These are phyloP conservation scores for Coendou prehensilis DNA, from an alignment of 2,797 vertebrate genomes.

Conservation along the genomic window DNA sequence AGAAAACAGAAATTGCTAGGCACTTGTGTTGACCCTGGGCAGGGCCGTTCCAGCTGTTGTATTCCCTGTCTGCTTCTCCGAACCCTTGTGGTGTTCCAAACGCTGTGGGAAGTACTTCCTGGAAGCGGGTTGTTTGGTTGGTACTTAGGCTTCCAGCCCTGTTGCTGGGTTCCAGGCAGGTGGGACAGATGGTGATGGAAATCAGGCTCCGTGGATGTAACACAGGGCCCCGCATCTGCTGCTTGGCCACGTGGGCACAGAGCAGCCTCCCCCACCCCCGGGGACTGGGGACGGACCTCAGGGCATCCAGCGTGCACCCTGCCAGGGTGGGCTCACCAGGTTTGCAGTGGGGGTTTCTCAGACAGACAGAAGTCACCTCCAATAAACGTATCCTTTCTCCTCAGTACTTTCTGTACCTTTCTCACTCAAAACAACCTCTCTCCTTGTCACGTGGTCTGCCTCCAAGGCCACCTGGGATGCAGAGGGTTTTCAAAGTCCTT, in stretches of 20 bases:
- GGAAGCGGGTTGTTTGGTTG: background rate
- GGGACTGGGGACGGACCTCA: background rate
- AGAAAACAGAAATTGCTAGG: constrained; percentile 32
- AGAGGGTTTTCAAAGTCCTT: constrained; percentile 11
- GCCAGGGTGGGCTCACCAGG: accelerated
- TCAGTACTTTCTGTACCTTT: background rate
- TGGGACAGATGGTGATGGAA: background rate
- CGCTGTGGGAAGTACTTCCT: background rate
- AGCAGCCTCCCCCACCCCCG: background rate
- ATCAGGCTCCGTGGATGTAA: background rate
- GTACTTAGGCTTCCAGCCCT: background rate
- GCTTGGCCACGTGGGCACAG: too few species aligned
- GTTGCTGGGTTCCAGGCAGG: constrained; percentile 13
- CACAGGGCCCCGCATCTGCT: background rate
- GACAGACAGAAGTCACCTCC: background rate
- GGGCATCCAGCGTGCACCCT: background rate
- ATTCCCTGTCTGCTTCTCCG: background rate
- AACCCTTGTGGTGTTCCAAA: background rate
- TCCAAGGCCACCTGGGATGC: background rate
- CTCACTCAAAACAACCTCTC: constrained; percentile 18
- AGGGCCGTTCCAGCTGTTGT: background rate
- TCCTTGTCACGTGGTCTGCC: constrained; percentile 9
- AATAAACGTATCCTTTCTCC: constrained; percentile 17
- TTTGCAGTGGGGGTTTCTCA: background rate
- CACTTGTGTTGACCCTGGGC: background rate